Evolutionary conservation across 92 coral and sea anemone genomes (phyloP), one percentile per base, ranked within the genome.

Genomic region (Zoanthus solanderi): DNA sequence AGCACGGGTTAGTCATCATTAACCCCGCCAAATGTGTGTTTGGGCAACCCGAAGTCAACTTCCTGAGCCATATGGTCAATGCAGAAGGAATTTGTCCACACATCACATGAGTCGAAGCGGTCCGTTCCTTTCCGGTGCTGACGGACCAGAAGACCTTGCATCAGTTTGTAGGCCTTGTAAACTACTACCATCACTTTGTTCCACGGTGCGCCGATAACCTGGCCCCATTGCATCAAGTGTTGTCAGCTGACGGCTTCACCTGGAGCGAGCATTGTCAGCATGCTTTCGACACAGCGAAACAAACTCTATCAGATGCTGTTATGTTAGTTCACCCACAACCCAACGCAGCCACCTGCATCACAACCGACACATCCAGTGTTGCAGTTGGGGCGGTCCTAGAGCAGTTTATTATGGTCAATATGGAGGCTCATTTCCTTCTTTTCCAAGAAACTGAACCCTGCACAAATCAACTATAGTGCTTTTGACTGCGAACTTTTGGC

Each of bases 371-470:
- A 23, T 23, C 89, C 12, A 84, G 63, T 54, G 53, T 52, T 4
- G 86, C 92, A 3, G 92, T 84, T 5, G 73, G 89, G 23, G 23
- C 23, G 23, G 23, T 23, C 23, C 23, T 23, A 23, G 23, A 23
- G 23, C 23, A 23, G 23, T 85, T 42, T 65, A 60, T 58, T 63
- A 83, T 60, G 86, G 84, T 3, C 78, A 78, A 37, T 91, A 23
- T 23, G 93, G 91, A 83, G 72, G 63, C 88, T 88, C 18, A 87
- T 86, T 42, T 87, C 88, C 73, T 87, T 23, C 23, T 23, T 23
- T 23, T 23, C 23, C 23, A 23, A 23, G 23, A 23, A 23, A 23
- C 23, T 23, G 83, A 71, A 46, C 63, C 79, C 77, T 11, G 91
- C 91, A 44, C 72, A 88, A 57, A 69, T 53, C 37, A 23, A 23